Conservation (phyloP, 2,888 invertebrate species). For the Himalopsyche tibetana region DNA sequence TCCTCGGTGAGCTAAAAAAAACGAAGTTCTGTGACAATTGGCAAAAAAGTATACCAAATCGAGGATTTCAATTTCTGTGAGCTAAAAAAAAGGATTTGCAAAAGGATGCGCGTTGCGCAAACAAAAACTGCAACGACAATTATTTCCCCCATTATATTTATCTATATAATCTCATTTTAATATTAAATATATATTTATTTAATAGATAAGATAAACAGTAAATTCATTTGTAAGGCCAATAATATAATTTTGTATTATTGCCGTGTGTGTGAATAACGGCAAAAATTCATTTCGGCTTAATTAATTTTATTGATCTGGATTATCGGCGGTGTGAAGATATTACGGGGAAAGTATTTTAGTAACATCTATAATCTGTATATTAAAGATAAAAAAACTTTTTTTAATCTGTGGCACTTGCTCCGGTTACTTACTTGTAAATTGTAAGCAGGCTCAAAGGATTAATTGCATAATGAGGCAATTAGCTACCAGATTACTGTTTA, state of each 20-base stretch:
- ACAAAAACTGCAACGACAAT: background rate
- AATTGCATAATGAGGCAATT: too few relatives aligned
- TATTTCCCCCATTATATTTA: background rate
- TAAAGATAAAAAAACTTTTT: background rate
- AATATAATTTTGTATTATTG: constrained; percentile 31
- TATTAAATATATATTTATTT: background rate
- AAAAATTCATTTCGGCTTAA: background rate
- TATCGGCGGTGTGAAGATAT: background rate
- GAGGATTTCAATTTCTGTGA: too few relatives aligned
- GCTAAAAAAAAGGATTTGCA: too few relatives aligned
- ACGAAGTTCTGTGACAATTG: too few relatives aligned
- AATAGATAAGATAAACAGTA: background rate
- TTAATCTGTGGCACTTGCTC: background rate
- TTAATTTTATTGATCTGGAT: background rate
- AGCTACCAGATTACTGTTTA: too few relatives aligned
- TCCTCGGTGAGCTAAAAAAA: too few relatives aligned
- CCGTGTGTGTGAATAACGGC: background rate
- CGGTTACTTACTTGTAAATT: too few relatives aligned
- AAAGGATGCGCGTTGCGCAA: background rate
- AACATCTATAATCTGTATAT: background rate
- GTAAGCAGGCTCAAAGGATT: too few relatives aligned
- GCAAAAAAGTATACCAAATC: too few relatives aligned
- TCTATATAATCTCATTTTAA: background rate
- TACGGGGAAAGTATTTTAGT: background rate
- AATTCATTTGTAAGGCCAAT: background rate